These are phyloP conservation scores for Ischnura elegans DNA, from an alignment of 2,888 invertebrate genomes.

Conservation along the genomic window DNA sequence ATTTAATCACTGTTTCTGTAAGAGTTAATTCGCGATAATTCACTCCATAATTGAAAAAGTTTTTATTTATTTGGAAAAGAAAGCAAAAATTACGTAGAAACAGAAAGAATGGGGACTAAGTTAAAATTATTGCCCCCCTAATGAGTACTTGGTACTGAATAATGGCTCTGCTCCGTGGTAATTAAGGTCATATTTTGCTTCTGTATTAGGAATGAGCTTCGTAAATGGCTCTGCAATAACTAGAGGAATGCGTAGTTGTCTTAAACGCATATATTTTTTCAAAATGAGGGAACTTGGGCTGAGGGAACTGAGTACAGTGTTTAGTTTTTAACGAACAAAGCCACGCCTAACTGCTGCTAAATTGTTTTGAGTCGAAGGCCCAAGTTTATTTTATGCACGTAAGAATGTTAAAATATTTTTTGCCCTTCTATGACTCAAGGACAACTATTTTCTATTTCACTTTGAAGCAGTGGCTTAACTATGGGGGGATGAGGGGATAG, in stretches of 20 bases:
- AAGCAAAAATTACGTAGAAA: not conserved
- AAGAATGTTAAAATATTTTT: too few species aligned
- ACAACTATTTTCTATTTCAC: too few species aligned
- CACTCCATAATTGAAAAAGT: not conserved
- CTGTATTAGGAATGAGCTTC: not conserved
- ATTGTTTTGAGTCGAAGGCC: too few species aligned
- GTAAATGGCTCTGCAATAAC: not conserved
- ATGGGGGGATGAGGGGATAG: too few species aligned
- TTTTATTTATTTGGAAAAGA: not conserved
- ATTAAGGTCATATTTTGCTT: not conserved
- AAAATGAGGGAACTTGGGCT: not conserved
- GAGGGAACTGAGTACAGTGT: too few species aligned
- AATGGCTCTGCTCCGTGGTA: not conserved
- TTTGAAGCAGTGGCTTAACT: too few species aligned
- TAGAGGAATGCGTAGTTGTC: not conserved
- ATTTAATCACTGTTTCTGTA: not conserved
- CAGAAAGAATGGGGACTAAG: not conserved
- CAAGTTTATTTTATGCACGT: too few species aligned
- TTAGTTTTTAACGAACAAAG: too few species aligned
- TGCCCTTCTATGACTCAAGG: too few species aligned
- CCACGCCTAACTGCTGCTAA: too few species aligned
- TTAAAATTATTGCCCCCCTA: not conserved
- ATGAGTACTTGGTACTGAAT: not conserved
- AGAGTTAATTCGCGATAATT: not conserved
- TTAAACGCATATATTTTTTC: not conserved